Conservation (phyloP, 2,888 invertebrate species). For the Conus canariensis region DNA sequence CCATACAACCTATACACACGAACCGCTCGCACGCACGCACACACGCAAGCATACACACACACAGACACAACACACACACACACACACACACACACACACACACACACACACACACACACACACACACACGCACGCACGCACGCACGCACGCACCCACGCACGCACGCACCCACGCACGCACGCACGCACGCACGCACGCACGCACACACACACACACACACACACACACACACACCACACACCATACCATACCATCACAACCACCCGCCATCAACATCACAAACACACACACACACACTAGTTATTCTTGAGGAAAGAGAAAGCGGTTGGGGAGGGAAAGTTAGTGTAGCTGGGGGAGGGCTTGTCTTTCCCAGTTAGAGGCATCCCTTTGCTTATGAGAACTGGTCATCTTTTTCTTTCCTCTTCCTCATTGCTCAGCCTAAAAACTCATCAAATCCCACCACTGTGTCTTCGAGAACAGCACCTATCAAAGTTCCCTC, state of each 20-base stretch:
- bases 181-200: neutral
- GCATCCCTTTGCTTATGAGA: too few species aligned
- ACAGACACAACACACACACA: neutral
- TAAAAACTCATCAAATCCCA: too few species aligned
- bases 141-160: neutral
- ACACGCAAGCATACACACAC: neutral
- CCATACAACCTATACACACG: neutral
- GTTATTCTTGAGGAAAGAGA: too few species aligned
- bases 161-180: neutral
- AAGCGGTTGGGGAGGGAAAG: too few species aligned
- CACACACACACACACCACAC: slow-evolving; percentile 2
- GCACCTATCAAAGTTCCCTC: too few species aligned
- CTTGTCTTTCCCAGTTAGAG: too few species aligned
- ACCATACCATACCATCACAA: neutral
- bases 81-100: neutral
- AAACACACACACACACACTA: too few species aligned
- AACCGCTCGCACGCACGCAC: neutral
- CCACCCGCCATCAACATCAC: too few species aligned
- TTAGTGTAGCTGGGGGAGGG: too few species aligned
- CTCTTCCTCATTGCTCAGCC: too few species aligned
- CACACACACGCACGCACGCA: neutral
- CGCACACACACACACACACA: neutral
- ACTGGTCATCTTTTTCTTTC: too few species aligned
- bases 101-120: neutral
- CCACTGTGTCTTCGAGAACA: too few species aligned